Evolutionary conservation across 2,113 vertebrate species (phyloP).

Genomic region (Engystomops pustulosus): DNA sequence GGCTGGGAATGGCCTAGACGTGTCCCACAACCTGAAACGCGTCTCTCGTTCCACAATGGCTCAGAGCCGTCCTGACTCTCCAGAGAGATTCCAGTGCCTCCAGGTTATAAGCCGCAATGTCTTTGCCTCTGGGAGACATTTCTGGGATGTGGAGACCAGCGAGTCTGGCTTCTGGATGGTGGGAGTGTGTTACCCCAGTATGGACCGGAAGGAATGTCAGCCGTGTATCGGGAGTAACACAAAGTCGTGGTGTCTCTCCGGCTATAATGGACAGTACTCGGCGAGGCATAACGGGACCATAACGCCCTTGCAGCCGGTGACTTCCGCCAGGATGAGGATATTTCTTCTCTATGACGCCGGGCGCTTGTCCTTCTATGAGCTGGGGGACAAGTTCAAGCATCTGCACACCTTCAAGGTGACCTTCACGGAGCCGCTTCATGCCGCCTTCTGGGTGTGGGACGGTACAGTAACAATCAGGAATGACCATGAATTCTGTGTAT

Average conservation of each 20-base stretch:
- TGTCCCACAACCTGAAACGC: not conserved
- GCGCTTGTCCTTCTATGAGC: conserved; percentile 22
- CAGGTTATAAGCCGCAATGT: not conserved
- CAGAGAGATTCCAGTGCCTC: not conserved
- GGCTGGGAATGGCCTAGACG: not conserved
- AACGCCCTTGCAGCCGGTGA: not conserved
- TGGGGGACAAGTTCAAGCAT: not conserved
- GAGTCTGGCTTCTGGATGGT: not conserved
- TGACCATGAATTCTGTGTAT: not conserved
- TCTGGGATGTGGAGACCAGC: conserved; percentile 24
- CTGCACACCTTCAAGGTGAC: conserved; percentile 15
- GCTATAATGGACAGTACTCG: not conserved
- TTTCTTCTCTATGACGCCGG: conserved; percentile 8
- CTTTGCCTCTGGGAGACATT: conserved; percentile 3
- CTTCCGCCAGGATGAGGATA: not conserved
- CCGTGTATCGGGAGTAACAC: not conserved
- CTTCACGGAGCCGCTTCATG: conserved; percentile 12
- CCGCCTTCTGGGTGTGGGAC: not conserved
- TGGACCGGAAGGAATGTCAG: not conserved
- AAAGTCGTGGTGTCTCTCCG: conserved; percentile 12
- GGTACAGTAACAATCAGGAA: conserved; percentile 5
- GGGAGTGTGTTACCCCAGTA: not conserved
- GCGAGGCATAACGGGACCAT: too few species aligned
- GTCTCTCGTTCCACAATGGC: not conserved
- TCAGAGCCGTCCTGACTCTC: not conserved